Evolutionary conservation across 2,888 invertebrate species (phyloP), one percentile per base, ranked within the genome.

Genomic region (Ectemnius continuus): DNA sequence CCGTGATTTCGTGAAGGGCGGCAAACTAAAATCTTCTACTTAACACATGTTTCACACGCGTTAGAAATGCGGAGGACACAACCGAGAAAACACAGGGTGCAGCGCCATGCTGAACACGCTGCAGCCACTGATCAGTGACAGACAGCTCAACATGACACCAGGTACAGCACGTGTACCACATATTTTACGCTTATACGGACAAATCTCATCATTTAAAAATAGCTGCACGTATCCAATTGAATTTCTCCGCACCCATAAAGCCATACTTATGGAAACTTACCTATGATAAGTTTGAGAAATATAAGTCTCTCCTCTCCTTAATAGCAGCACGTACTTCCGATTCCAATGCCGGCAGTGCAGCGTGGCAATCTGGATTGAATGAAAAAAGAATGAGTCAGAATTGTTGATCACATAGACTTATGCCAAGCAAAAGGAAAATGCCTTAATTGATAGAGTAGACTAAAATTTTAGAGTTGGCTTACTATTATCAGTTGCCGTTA

Each of bases 41-140:
- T 65, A 80, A 76, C 72, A 64, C 84, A 86, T 85, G n/a, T 60
- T 78, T 62, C 45, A 11, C 52, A 63, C 67, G 65, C 67, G 79
- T 78, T 82, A 81, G 70, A 81, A 75, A 57, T 60, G 45, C 65
- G 67, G 13, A 71, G 52, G 70, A 70, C 64, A 71, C 61, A 77
- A 61, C 61, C 47, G 61, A 2, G 60, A 64, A 80, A 80, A 73
- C 59, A 58, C 79, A 76, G 66, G 70, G 73, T 65, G 77, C 65
- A 76, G 81, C 84, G 87, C 87, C 88, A 88, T 88, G 84, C 86
- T 86, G 81, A 76, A 78, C 83, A 74, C 70, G 69, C 47, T 69
- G 77, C 80, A 65, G 73, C 70, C 71, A 76, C 73, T 80, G 66
- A 70, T 75, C 69, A 56, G 16, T 23, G 47, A 14, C 16, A 73